Evolutionary conservation across 2,888 invertebrate species (phyloP).

Genomic region (Brachypterus glaber): DNA sequence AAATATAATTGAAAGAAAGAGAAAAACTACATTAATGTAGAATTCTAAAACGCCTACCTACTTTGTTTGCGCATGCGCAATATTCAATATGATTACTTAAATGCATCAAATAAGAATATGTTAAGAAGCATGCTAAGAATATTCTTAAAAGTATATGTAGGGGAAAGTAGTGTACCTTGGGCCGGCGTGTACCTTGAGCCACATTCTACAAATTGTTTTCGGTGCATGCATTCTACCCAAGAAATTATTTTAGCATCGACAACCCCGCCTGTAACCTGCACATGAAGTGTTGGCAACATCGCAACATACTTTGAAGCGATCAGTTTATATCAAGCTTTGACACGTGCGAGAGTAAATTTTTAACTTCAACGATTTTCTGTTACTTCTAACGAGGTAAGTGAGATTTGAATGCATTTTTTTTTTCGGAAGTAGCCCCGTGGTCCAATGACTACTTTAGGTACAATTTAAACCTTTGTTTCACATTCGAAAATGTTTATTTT

Average conservation of each 20-base stretch:
- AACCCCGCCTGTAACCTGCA: neutral
- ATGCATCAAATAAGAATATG: no score
- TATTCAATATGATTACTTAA: no score
- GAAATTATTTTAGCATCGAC: neutral
- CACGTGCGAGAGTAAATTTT: neutral
- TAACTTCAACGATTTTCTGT: neutral
- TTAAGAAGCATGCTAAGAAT: no score
- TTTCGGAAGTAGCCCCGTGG: neutral
- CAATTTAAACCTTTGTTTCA: conserved; percentile 1
- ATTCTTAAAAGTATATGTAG: neutral
- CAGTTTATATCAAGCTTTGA: conserved; percentile 1
- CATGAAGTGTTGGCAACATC: neutral
- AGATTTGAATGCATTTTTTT: neutral
- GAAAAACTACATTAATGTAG: no score
- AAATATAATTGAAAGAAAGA: no score
- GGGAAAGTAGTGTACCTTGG: neutral
- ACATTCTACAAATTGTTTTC: neutral
- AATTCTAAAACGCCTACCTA: no score
- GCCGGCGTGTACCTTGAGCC: conserved; percentile 1
- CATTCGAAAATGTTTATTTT: neutral
- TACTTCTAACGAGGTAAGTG: neutral
- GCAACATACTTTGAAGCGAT: neutral
- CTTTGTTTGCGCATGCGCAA: no score
- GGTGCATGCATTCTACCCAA: neutral
- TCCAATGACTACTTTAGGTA: neutral